Base-by-base conservation (phyloP, 2,888 invertebrate genomes). In the Cistogaster globosa region DNA sequence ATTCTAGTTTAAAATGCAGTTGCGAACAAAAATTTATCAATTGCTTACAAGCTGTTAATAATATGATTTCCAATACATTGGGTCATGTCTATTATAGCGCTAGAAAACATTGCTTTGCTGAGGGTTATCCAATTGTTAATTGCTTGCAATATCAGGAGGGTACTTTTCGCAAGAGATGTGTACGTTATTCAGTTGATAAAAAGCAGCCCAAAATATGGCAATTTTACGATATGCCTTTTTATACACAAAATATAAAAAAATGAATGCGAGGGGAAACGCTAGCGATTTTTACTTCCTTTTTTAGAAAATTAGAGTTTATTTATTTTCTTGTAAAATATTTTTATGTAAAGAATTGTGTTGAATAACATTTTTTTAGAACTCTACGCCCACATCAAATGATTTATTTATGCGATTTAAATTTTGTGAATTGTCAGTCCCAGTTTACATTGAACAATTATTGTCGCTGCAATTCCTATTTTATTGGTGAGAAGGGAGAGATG, bases 191-290 rank as follows among this genome's bases (percentile, higher is more conserved):
- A 20, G 88, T 91, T 9, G 89, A 93, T 83, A 88, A 88, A 45
- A 83, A 53, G 2, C 86, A 86, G 38, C 62, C 89, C 9, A 89
- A 89, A 55, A 48, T 88, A 11, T 93, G 92, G 92, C 93, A 93
- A 75, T 92, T 90, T 76, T 93, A 92, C 72, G 92, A 93, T 58
- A 90, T 91, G 87, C 93, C 93, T 1, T 92, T 91, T 53, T 93
- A 88, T 81, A 88, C 90, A 9, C 51, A 45, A 63, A 75, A 2
- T 12, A 48, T 36, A 8, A 62, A 53, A 65, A 69, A 42, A 18
- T 74, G 20, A 71, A 5, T n/a, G n/a, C n/a, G n/a, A 5, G 14
- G 16, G 45, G 14, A 45, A 11, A 1, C 6, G 1, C 1, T 38
- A 38, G 1, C 11, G 38, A 38, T 38, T 38, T 38, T 1, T 11